Evolutionary conservation across 2,113 vertebrate species (phyloP).

Genomic region (Tupaia tana): DNA sequence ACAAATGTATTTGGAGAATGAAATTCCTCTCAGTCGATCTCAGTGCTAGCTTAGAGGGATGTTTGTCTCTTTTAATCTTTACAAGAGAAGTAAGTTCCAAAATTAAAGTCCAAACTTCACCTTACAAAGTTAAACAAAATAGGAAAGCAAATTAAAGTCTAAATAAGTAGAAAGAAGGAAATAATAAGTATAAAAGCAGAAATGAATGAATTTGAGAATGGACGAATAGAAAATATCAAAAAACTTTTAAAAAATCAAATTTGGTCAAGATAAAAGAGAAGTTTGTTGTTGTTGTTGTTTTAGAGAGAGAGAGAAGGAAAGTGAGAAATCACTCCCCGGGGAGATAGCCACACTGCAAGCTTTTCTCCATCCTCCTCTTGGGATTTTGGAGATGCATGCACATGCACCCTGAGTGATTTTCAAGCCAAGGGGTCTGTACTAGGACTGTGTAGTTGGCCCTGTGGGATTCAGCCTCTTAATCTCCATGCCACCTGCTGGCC

Average conservation of each 20-base stretch:
- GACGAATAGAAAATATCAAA: neutral
- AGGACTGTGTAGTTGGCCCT: no score
- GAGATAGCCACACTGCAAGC: no score
- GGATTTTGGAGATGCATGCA: no score
- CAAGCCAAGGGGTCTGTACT: no score
- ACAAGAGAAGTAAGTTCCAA: neutral
- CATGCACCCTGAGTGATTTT: no score
- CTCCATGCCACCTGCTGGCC: no score
- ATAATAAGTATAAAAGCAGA: neutral
- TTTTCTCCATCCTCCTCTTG: no score
- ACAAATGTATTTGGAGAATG: neutral
- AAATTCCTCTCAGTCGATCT: neutral
- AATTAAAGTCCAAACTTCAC: neutral
- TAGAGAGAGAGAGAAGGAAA: no score
- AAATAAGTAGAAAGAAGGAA: neutral
- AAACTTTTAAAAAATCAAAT: neutral
- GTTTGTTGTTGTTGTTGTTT: no score
- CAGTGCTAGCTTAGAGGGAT: neutral
- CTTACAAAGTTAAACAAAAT: neutral
- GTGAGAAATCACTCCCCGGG: no score
- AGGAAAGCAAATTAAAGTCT: neutral
- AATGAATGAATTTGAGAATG: neutral
- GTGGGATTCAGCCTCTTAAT: no score
- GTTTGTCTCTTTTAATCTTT: neutral
- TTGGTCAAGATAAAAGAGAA: neutral